Base-by-base conservation (phyloP, 2,113 vertebrate genomes). In the Salvator merianae region DNA sequence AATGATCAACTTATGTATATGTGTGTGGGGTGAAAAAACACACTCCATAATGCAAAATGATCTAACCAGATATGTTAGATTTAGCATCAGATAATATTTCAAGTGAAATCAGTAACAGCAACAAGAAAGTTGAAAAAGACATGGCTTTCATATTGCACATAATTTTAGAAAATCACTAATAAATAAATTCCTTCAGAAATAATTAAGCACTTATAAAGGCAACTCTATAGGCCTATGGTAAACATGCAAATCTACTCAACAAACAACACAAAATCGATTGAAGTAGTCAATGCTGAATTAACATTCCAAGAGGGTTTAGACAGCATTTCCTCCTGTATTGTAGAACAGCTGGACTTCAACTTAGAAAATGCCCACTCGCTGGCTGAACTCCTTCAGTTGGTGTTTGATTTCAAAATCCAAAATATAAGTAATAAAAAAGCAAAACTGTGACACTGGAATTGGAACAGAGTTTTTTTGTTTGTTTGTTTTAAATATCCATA, bases 221-320 rank as follows among this genome's bases (percentile, higher is more conserved):
- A 94, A 97, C 98, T 96, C 98, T 95, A 96, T 96, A 97, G 97
- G 98, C 96, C 97, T 97, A 98, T 96, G 96, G 95, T 95, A 97
- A 97, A 98, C 98, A 99, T 99, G 98, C 98, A 98, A 96, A 95
- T 97, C 97, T 97, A 98, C 97, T 96, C 96, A 98, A 99, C 98
- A 97, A 97, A 92, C 96, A 96, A 97, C 97, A 97, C 97, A 97
- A 98, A 98, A 96, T 88, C 95, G 95, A 97, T 94, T 82, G 84
- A 95, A 97, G 96, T 96, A 97, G 96, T 97, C 97, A 97, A 97
- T 97, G 96, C 95, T 95, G 94, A 95, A 97, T 95, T 93, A 95
- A 97, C 97, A 97, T 95, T 95, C 95, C 77, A 96, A 94, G 94
- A 94, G 97, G 95, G 94, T 95, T 96, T 95, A 95, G 96, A 97